These are phyloP conservation scores for Acronicta psi DNA, from an alignment of 2,888 invertebrate genomes.

Conservation along the genomic window DNA sequence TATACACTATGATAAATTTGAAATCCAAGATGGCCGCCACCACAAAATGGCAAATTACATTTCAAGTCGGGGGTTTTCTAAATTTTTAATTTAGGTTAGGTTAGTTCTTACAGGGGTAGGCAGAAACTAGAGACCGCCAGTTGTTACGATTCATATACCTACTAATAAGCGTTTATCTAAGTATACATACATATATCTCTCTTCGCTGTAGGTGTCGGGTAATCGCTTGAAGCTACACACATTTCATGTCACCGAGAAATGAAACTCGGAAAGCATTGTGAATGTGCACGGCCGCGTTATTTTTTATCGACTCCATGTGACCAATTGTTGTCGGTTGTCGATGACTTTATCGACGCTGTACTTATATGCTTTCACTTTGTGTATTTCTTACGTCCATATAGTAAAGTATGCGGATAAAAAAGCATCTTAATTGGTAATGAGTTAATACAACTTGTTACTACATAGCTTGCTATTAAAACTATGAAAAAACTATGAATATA, in stretches of 20 bases:
- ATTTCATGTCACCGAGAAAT: slow-evolving; percentile 61
- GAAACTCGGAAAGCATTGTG: slow-evolving; percentile 76
- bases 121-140: too few relatives aligned
- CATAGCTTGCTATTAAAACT: slow-evolving; percentile 5
- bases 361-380: slow-evolving; percentile 76
- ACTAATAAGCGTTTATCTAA: background rate
- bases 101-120: too few relatives aligned
- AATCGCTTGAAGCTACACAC: slow-evolving; percentile 31
- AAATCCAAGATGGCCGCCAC: too few relatives aligned
- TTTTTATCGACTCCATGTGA: slow-evolving; percentile 71
- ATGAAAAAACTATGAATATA: slow-evolving; percentile 5
- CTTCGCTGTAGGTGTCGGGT: background rate
- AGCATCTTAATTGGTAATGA: slow-evolving; percentile 35
- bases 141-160: too few relatives aligned
- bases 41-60: too few relatives aligned
- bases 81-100: too few relatives aligned
- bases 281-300: slow-evolving; percentile 69
- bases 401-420: slow-evolving; percentile 50
- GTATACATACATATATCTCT: too few relatives aligned
- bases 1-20: too few relatives aligned
- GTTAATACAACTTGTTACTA: slow-evolving; percentile 29
- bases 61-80: too few relatives aligned
- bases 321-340: slow-evolving; percentile 70
- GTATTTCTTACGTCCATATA: slow-evolving; percentile 53
- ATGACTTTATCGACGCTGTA: slow-evolving; percentile 70